Evolutionary conservation across 2,113 vertebrate genomes (phyloP).

Genomic region (Agelaius phoeniceus): DNA sequence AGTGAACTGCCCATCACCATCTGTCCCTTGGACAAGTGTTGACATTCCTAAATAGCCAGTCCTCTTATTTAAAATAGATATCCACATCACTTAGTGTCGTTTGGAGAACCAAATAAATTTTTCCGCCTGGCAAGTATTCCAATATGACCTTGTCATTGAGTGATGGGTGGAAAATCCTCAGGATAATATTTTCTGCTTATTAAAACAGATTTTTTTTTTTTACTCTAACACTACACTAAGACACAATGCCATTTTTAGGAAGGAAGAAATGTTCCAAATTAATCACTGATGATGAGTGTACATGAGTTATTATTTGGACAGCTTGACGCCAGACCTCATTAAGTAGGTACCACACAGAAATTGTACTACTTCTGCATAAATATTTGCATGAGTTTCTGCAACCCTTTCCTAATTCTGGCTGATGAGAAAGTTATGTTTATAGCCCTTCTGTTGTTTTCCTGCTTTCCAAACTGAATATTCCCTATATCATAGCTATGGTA

Average conservation of each 20-base stretch:
- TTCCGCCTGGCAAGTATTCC: neutral
- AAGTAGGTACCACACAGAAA: neutral
- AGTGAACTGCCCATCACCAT: neutral
- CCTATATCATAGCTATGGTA: neutral
- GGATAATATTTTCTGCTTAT: neutral
- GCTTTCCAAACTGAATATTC: neutral
- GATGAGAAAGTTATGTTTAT: neutral
- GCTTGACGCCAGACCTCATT: neutral
- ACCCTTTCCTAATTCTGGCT: neutral
- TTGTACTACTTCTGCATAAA: neutral
- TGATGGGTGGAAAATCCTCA: neutral
- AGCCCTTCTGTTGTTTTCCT: slow-evolving; percentile 15
- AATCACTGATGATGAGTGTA: neutral
- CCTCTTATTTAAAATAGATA: neutral
- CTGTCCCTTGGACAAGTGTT: neutral
- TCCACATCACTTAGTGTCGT: neutral
- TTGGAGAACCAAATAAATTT: neutral
- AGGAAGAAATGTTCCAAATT: neutral
- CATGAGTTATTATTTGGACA: neutral
- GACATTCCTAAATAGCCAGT: neutral
- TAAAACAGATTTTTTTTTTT: neutral
- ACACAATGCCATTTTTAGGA: neutral
- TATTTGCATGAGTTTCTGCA: neutral
- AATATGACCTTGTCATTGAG: neutral
- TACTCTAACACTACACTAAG: neutral